Percentiles rank a stretch among this genome's conserved stretches.
Evolutionary conservation across 2,888 invertebrate genomes (phyloP).

Genomic region (Agrochola lota): DNA sequence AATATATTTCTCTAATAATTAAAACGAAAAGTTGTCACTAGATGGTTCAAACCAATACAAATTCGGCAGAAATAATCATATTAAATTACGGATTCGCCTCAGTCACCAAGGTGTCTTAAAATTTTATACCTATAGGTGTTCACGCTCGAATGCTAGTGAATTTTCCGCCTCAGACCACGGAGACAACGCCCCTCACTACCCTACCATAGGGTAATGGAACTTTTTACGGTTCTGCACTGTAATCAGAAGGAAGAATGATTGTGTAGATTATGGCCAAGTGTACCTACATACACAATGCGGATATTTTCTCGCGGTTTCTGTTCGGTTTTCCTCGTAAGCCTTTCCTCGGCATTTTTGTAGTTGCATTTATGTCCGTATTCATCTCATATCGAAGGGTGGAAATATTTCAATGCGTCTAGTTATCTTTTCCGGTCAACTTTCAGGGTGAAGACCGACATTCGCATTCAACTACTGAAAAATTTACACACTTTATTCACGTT

Average conservation of each 20-base stretch:
- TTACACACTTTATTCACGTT: conserved; percentile 22
- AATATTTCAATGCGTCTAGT: conserved; percentile 20
- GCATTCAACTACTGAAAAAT: conserved; percentile 17
- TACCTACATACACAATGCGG: conserved; percentile 31
- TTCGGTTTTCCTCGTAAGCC: not conserved
- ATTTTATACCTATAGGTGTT: conserved; percentile 39
- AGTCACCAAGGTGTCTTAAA: conserved; percentile 41
- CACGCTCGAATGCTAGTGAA: conserved; percentile 44
- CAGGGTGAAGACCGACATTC: conserved; percentile 4
- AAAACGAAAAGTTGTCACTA: not conserved
- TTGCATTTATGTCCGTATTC: conserved; percentile 13
- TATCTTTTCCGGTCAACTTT: conserved; percentile 17
- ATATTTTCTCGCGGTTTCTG: conserved; percentile 17
- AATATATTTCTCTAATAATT: too few species aligned
- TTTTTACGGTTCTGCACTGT: conserved; percentile 54
- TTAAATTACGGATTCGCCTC: conserved; percentile 19
- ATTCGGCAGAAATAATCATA: conserved; percentile 26
- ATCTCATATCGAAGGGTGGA: not conserved
- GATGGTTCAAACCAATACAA: conserved; percentile 1
- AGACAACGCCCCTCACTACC: conserved; percentile 22
- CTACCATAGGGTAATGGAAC: conserved; percentile 42
- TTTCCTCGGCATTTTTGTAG: conserved; percentile 16
- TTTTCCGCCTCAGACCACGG: conserved; percentile 38
- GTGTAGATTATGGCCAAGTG: conserved; percentile 9
- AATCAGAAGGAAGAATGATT: conserved; percentile 48